A percentile compares a stretch with the other conserved stretches of the same genome.
phyloP scores from a whole-genome alignment of 2,888 invertebrate species.

The Cheilosia variabilis region DNA sequence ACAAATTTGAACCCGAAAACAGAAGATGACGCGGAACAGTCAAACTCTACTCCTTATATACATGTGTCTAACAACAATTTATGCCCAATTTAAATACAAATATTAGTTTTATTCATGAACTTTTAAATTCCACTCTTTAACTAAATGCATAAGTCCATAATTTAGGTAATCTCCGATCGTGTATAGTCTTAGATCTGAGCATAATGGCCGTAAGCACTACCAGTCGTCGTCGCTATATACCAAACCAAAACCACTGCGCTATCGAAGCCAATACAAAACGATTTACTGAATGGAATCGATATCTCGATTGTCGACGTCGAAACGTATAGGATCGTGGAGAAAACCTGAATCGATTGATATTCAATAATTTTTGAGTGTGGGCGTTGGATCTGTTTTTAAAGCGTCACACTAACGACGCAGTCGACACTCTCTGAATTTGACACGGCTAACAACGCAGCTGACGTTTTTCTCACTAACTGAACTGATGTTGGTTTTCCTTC shows the following conservation, averaged over 20 bases:
- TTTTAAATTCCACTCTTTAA: constrained; percentile 29
- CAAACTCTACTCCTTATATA: background rate
- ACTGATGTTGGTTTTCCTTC: background rate
- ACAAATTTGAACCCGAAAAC: background rate
- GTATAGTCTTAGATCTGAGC: constrained; percentile 17
- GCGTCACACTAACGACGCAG: constrained; percentile 48
- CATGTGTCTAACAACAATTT: constrained; percentile 13
- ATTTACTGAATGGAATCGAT: constrained; percentile 56
- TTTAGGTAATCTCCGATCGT: constrained; percentile 45
- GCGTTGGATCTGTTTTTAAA: constrained; percentile 55
- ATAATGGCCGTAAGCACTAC: constrained; percentile 55
- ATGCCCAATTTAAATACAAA: constrained; percentile 57
- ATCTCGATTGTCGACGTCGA: constrained; percentile 33
- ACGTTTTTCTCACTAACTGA: too few relatives aligned
- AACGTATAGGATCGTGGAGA: background rate
- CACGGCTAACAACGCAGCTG: constrained; percentile 1
- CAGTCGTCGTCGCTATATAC: background rate
- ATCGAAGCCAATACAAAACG: constrained; percentile 33
- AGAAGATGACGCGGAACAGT: constrained; percentile 3
- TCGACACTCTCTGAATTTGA: constrained; percentile 51
- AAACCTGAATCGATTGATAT: constrained; percentile 65
- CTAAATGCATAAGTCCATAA: constrained; percentile 43
- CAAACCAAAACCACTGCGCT: constrained; percentile 1
- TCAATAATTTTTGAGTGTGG: constrained; percentile 60
- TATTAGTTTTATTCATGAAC: constrained; percentile 65